A percentile compares a stretch with the other conserved stretches of the same genome.
These are phyloP conservation scores for Oryzias melastigma DNA, from an alignment of 2,113 vertebrate genomes.

Conservation along the genomic window DNA sequence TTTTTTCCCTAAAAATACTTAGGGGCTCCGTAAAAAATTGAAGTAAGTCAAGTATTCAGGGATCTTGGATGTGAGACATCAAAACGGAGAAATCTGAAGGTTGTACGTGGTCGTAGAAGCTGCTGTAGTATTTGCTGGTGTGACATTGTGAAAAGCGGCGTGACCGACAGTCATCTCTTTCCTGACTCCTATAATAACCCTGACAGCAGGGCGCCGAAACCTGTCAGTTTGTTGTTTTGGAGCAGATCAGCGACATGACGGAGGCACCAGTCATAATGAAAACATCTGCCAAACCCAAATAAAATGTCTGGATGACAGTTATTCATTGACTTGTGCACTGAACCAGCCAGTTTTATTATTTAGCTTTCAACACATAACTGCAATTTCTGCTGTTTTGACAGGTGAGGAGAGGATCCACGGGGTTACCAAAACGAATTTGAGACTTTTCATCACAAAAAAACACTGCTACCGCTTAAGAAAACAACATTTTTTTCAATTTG, in stretches of 20 bases:
- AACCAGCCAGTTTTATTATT: slow-evolving; percentile 15
- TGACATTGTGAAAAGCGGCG: slow-evolving; percentile 30
- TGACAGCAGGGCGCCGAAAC: slow-evolving; percentile 31
- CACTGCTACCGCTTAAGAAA: no score
- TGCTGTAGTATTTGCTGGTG: slow-evolving; percentile 23
- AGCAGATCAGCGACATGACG: slow-evolving; percentile 6
- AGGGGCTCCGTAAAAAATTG: no score
- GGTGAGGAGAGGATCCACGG: background rate
- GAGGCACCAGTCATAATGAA: slow-evolving; percentile 16
- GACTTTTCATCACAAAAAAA: background rate
- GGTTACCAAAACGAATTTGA: slow-evolving; percentile 10
- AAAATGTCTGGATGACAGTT: background rate
- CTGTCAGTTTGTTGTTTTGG: slow-evolving; percentile 26
- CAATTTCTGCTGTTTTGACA: slow-evolving; percentile 19
- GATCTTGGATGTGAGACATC: slow-evolving; percentile 6
- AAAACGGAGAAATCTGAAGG: slow-evolving; percentile 1
- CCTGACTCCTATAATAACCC: slow-evolving; percentile 40
- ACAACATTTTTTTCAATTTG: background rate
- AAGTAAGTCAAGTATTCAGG: no score
- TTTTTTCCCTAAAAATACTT: no score
- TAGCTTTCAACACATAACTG: slow-evolving; percentile 1
- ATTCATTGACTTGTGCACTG: background rate
- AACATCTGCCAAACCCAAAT: slow-evolving; percentile 18
- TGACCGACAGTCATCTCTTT: slow-evolving; percentile 40
- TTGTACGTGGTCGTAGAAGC: slow-evolving; percentile 9